Conservation (phyloP, 1,140 invertebrate species). For the Drosophila kepulauana region DNA sequence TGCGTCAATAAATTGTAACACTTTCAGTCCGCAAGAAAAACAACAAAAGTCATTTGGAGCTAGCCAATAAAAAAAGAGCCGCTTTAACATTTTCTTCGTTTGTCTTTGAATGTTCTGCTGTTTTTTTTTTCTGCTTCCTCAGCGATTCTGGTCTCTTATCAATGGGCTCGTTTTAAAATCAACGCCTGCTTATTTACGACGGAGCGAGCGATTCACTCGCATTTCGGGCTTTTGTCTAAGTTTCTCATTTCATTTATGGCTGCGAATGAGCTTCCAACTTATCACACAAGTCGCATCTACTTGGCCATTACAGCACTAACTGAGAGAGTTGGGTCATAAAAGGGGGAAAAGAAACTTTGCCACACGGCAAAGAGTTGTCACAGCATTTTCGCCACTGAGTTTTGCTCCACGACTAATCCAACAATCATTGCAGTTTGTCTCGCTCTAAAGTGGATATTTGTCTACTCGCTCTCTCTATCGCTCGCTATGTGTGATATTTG, state of each 20-base stretch:
- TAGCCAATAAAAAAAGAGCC: conserved; percentile 51
- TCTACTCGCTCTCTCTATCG: conserved; percentile 9
- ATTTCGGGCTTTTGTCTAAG: conserved; percentile 37
- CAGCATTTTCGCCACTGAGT: neutral
- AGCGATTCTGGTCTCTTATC: conserved; percentile 72
- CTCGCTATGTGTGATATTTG: neutral
- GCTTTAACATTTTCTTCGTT: conserved; percentile 10
- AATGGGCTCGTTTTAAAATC: conserved; percentile 80
- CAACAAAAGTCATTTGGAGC: conserved; percentile 72
- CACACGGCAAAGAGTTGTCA: conserved; percentile 54
- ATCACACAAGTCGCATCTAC: conserved; percentile 68
- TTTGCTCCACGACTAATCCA: conserved; percentile 5
- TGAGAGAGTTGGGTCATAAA: conserved; percentile 20
- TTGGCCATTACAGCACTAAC: conserved; percentile 25
- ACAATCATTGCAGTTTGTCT: conserved; percentile 1
- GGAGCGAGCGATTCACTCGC: neutral
- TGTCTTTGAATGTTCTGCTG: neutral
- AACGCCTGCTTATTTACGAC: conserved; percentile 78
- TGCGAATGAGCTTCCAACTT: conserved; percentile 66
- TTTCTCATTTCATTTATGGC: conserved; percentile 80
- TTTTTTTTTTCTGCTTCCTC: conserved; percentile 61
- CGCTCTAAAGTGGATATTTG: conserved; percentile 1
- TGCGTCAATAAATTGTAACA: conserved; percentile 83
- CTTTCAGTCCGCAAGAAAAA: conserved; percentile 60
- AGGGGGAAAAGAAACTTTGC: conserved; percentile 1